These are phyloP conservation scores for Hemistola chrysoprasaria DNA, from an alignment of 2,888 invertebrate species.

Conservation along the genomic window DNA sequence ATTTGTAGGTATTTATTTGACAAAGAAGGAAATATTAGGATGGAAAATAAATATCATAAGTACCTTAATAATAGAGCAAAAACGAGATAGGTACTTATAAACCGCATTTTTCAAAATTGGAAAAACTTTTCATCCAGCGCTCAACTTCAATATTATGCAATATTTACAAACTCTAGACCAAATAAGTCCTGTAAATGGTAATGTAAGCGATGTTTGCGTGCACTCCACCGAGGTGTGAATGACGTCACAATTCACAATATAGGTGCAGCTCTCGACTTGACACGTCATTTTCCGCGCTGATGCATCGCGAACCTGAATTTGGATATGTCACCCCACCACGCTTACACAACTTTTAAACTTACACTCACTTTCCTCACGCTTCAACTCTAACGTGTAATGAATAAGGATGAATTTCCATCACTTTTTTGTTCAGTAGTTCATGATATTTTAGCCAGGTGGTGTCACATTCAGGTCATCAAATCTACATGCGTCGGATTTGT, in stretches of 20 bases:
- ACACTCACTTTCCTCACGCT: background rate
- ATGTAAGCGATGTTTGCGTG: constrained; percentile 21
- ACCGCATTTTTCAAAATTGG: too few species aligned
- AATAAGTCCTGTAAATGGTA: too few species aligned
- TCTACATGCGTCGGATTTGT: constrained; percentile 26
- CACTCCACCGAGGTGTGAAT: constrained; percentile 31
- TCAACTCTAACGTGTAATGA: constrained; percentile 2
- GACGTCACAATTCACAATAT: constrained; percentile 37
- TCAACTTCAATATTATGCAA: too few species aligned
- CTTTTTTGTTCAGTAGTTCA: constrained; percentile 1
- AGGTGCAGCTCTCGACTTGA: constrained; percentile 44
- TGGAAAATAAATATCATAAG: too few species aligned
- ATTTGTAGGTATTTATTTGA: too few species aligned
- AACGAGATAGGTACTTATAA: too few species aligned
- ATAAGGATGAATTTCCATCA: constrained; percentile 13
- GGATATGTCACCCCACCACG: constrained; percentile 49
- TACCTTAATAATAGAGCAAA: too few species aligned
- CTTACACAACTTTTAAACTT: constrained; percentile 7
- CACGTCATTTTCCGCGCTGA: constrained; percentile 73
- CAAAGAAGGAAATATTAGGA: too few species aligned
- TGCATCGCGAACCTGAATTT: constrained; percentile 52
- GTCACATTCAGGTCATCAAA: constrained; percentile 22
- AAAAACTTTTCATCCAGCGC: too few species aligned
- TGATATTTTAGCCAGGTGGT: constrained; percentile 3
- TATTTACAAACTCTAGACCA: too few species aligned